A percentile compares a stretch with the other conserved stretches of the same genome.
Evolutionary conservation across 2,113 vertebrate genomes (phyloP).

Genomic region (Cichladusa arquata): DNA sequence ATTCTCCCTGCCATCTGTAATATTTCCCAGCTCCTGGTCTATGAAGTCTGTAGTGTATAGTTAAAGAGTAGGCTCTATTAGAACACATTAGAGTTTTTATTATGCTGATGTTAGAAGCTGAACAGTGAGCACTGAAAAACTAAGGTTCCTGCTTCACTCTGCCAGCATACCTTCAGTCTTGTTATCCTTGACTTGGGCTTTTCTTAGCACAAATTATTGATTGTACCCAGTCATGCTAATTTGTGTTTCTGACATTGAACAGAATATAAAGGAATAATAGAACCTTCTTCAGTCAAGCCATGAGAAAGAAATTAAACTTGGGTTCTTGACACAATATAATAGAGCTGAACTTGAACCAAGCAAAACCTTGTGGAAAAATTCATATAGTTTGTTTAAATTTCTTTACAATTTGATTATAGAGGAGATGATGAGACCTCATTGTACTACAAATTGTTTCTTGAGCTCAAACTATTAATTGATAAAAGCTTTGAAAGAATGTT

Average conservation of each 20-base stretch:
- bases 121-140: background rate
- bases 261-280: background rate
- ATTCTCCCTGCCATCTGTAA: background rate
- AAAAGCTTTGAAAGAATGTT: background rate
- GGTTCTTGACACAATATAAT: background rate
- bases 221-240: background rate
- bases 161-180: background rate
- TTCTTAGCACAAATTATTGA: conserved; percentile 37
- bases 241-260: background rate
- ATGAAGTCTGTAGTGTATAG: background rate
- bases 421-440: background rate
- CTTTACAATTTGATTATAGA: background rate
- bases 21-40: background rate
- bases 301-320: conserved; percentile 2
- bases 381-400: background rate
- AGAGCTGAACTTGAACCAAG: background rate
- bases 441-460: background rate
- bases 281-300: background rate
- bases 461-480: background rate
- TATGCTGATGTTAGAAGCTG: background rate
- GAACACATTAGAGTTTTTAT: background rate
- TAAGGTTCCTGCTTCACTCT: background rate
- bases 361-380: background rate
- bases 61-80: background rate
- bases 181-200: conserved; percentile 32